These are phyloP conservation scores for Xenentodon cancila DNA, from an alignment of 2,797 vertebrate genomes.

Conservation along the genomic window DNA sequence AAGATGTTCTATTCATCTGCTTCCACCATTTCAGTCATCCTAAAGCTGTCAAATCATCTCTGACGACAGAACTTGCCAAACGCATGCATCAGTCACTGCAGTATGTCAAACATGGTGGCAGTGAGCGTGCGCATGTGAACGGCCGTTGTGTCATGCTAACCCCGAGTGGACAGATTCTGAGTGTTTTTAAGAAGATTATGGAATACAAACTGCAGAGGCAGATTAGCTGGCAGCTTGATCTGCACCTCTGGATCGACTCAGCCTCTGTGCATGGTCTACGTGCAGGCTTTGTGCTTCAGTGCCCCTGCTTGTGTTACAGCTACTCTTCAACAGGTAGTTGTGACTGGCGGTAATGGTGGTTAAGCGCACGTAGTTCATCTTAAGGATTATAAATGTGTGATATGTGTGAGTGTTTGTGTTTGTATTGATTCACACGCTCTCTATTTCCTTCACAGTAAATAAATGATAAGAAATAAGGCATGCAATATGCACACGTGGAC, in stretches of 20 bases:
- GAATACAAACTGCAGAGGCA: conserved; percentile 60
- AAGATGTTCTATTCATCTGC: neutral
- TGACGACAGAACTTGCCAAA: conserved; percentile 21
- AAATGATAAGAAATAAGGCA: conserved; percentile 23
- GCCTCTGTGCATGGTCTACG: neutral
- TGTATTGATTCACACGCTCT: conserved; percentile 41
- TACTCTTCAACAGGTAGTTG: conserved; percentile 12
- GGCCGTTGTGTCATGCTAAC: conserved; percentile 59
- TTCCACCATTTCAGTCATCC: conserved; percentile 3
- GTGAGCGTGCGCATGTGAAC: conserved; percentile 13
- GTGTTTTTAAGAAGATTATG: conserved; percentile 79
- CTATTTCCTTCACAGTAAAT: conserved; percentile 27
- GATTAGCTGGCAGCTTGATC: conserved; percentile 70
- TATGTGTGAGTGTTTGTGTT: conserved; percentile 1
- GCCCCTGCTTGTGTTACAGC: conserved; percentile 9
- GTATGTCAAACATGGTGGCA: conserved; percentile 6
- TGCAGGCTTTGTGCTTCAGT: conserved; percentile 2
- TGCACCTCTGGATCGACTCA: conserved; percentile 53
- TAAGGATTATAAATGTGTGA: conserved; percentile 11
- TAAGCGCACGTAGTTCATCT: conserved; percentile 15
- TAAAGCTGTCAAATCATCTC: neutral
- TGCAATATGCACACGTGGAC: conserved; percentile 18
- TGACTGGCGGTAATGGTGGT: conserved; percentile 24
- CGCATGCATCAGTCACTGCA: conserved; percentile 15
- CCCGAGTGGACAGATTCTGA: conserved; percentile 64